These are phyloP conservation scores for Odontesthes bonariensis DNA, from an alignment of 2,113 vertebrate species.

Conservation along the genomic window DNA sequence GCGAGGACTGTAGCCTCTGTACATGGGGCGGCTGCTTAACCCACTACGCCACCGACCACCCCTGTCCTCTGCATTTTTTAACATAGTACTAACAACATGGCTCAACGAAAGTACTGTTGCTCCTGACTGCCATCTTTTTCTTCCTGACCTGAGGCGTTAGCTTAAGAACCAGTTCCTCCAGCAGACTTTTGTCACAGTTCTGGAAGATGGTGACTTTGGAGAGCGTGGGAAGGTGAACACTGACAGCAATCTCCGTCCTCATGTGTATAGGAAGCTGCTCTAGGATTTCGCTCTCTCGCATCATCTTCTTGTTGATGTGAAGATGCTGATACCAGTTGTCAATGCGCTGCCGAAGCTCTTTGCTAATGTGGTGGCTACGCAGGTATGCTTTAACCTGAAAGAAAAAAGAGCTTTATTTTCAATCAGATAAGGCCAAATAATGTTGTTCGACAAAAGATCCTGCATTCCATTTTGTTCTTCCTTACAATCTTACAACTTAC, in stretches of 20 bases:
- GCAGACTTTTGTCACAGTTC: conserved; percentile 88
- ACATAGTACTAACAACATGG: too few species aligned
- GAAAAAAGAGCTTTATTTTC: neutral
- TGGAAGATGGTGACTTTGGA: conserved; percentile 92
- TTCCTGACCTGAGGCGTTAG: conserved; percentile 86
- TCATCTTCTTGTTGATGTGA: conserved; percentile 90
- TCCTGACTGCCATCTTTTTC: neutral
- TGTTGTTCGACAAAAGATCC: neutral
- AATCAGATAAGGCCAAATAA: neutral
- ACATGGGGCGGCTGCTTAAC: too few species aligned
- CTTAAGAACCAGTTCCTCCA: conserved; percentile 91
- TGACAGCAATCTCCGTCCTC: conserved; percentile 88
- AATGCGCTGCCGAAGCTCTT: conserved; percentile 81
- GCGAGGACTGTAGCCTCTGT: too few species aligned
- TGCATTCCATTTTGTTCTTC: neutral
- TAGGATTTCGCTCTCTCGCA: conserved; percentile 86
- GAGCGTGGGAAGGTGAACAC: conserved; percentile 89
- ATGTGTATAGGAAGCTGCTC: conserved; percentile 85
- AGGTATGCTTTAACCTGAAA: conserved; percentile 84
- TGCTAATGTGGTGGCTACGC: conserved; percentile 75
- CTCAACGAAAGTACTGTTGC: too few species aligned
- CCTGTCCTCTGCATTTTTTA: too few species aligned
- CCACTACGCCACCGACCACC: too few species aligned
- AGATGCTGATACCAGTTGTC: conserved; percentile 91
- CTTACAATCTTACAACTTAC: conserved; percentile 63